These are phyloP conservation scores for Rhopalosiphum nymphaeae DNA, from an alignment of 2,888 invertebrate genomes.

Conservation along the genomic window DNA sequence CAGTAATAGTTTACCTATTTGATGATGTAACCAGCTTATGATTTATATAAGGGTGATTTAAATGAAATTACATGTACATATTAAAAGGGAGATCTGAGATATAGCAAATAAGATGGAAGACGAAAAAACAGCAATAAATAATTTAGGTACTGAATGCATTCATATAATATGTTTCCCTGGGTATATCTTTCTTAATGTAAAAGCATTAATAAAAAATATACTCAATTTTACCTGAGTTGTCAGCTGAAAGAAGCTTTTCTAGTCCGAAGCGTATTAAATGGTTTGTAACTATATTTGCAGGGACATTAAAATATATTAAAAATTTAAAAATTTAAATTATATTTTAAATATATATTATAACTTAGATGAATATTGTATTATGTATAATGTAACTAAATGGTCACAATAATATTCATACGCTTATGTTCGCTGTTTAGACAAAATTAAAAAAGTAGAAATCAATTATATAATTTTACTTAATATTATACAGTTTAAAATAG, in stretches of 20 bases:
- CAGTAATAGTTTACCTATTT: not conserved
- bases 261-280: too few species aligned
- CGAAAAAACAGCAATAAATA: not conserved
- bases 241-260: too few species aligned
- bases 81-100: not conserved
- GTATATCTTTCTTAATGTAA: not conserved
- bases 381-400: not conserved
- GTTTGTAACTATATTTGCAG: too few species aligned
- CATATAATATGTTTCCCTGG: not conserved
- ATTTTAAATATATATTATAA: not conserved
- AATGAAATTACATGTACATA: not conserved
- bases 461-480: not conserved
- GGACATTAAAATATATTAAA: too few species aligned
- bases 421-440: not conserved
- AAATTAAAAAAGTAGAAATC: not conserved
- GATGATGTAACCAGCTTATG: not conserved
- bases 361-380: not conserved
- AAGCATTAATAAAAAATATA: too few species aligned
- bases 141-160: not conserved
- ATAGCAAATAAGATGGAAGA: not conserved
- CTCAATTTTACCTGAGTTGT: too few species aligned
- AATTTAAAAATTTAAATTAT: too few species aligned
- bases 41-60: not conserved
- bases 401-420: not conserved
- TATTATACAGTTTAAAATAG: not conserved